Base-by-base conservation (phyloP, 2,113 vertebrate genomes). In the Amphiprion ocellaris region DNA sequence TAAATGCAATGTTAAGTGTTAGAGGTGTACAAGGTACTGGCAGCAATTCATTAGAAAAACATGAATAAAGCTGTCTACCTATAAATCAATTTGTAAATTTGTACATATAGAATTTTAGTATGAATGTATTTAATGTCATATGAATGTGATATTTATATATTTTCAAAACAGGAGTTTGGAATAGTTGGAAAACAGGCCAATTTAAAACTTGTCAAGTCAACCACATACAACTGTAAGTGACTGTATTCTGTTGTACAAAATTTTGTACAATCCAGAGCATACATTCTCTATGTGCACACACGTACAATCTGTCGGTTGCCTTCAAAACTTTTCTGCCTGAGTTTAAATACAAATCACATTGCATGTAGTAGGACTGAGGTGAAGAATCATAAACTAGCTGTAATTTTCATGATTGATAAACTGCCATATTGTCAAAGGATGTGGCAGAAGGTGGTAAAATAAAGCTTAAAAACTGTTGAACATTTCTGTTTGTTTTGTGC, bases 61-160 rank as follows among this genome's bases (percentile, higher is more conserved):
- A 64, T 9, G 12, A 5, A 52, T n/a, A n/a, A 56, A 41, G 16
- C 33, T 71, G 10, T 49, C 47, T 4, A 19, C 47, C 21, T 21
- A 21, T 21, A 69, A 37, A 64, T 23, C 11, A 37, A 53, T 8
- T 33, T 89, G 74, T 91, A 88, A 65, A 84, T 84, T 24, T 92
- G 89, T 90, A 90, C 58, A 92, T 84, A 87, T 1, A 56, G 12
- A 24, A 77, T 39, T 60, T 2, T 33, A 58, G 60, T 39, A 65
- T 60, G 14, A 4, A 24, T 76, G 41, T 79, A 74, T 88, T 75
- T 67, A 46, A 74, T 14, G 64, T 44, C 21, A 19, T 88, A 69
- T 87, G 63, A 69, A 83, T 81, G 71, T 76, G 46, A 81, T 87
- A 84, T 84, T 83, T 80, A 74, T 83, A 73, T 68, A 30, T 84